Percentiles rank a stretch among this genome's conserved stretches.
These are phyloP conservation scores for Acanthosepion pharaonis DNA, from an alignment of 2,888 invertebrate genomes.

Conservation along the genomic window DNA sequence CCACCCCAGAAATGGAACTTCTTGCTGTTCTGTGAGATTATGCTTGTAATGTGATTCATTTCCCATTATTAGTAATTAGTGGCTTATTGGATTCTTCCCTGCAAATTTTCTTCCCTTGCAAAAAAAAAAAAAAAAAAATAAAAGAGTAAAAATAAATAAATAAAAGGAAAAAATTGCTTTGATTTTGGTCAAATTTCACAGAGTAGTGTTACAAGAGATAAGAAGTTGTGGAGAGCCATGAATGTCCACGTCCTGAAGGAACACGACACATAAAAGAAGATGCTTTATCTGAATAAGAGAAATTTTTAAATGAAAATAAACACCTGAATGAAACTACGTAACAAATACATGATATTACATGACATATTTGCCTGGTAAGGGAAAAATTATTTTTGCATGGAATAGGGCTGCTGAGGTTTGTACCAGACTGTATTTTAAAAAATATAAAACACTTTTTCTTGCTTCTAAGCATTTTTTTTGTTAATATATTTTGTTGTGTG, in stretches of 20 bases:
- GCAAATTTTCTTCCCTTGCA: too few relatives aligned
- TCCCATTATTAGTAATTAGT: not conserved
- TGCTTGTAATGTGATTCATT: constrained; percentile 12
- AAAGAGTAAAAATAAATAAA: too few relatives aligned
- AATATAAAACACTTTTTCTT: not conserved
- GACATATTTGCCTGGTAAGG: not conserved
- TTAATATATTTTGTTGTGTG: too few relatives aligned
- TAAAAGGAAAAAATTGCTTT: not conserved
- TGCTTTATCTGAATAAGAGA: not conserved
- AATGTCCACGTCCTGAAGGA: too few relatives aligned
- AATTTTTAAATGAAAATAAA: not conserved
- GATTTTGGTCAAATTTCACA: not conserved
- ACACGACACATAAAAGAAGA: too few relatives aligned
- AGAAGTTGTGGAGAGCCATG: too few relatives aligned
- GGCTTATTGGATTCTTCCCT: not conserved
- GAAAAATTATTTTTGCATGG: not conserved
- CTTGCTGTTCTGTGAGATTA: constrained; percentile 7
- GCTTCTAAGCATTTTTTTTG: not conserved
- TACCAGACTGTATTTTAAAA: not conserved
- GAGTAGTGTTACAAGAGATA: not conserved
- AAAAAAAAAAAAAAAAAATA: not conserved
- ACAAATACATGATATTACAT: not conserved
- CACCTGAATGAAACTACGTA: not conserved
- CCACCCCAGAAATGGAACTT: constrained; percentile 33
- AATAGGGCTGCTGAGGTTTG: not conserved